Conservation (phyloP, 2,797 vertebrate genomes). For the Poecile montanus region DNA sequence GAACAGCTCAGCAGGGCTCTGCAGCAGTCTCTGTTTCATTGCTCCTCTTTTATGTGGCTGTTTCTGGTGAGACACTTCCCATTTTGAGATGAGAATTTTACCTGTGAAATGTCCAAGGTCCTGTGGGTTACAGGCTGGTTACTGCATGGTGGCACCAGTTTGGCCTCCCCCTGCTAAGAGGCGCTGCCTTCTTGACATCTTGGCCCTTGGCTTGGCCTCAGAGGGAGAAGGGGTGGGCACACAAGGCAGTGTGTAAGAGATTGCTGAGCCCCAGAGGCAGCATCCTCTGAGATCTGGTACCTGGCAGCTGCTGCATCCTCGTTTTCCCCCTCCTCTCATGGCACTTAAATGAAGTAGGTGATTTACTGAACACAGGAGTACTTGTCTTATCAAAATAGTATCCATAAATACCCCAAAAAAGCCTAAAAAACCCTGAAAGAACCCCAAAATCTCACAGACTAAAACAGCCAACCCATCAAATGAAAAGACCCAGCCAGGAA, state of each 20-base stretch:
- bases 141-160: too few species aligned
- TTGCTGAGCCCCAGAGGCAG: background rate
- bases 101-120: accelerated
- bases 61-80: background rate
- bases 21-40: background rate
- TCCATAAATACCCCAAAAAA: background rate
- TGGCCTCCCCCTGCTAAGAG: background rate
- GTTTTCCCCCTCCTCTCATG: accelerated
- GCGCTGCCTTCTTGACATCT: background rate
- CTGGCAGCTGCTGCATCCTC: background rate
- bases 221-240: background rate
- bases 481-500: background rate
- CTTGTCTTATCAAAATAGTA: background rate
- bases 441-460: background rate
- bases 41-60: background rate
- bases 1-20: background rate
- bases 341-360: accelerated
- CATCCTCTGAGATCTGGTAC: accelerated
- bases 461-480: background rate
- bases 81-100: background rate
- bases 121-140: background rate
- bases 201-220: background rate
- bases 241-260: background rate
- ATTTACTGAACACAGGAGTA: background rate
- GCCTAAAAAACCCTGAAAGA: background rate